phyloP scores from a whole-genome alignment of 2,113 vertebrate genomes.

The Chionodraco myersi region DNA sequence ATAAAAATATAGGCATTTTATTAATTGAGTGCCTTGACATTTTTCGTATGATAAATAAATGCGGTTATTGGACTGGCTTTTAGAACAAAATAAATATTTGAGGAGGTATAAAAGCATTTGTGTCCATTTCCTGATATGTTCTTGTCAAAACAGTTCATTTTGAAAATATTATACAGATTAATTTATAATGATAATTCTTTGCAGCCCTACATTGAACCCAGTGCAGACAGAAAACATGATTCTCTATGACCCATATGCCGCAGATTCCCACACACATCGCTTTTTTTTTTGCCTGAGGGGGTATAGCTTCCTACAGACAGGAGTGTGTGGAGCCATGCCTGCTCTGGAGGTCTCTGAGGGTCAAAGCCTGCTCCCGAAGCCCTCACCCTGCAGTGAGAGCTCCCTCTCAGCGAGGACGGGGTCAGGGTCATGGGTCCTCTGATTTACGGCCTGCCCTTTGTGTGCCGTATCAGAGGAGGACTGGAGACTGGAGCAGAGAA shows the following conservation, averaged over 20 bases:
- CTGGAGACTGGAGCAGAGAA: conserved; percentile 52
- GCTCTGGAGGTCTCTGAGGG: conserved; percentile 73
- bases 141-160: too few relatives aligned
- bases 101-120: neutral
- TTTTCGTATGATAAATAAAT: too few relatives aligned
- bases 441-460: conserved; percentile 79
- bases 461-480: conserved; percentile 54
- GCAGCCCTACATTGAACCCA: conserved; percentile 22
- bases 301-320: conserved; percentile 68
- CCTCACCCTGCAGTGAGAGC: conserved; percentile 69
- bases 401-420: conserved; percentile 69
- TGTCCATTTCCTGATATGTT: too few relatives aligned
- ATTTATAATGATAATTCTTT: neutral
- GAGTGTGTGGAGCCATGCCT: conserved; percentile 69
- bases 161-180: too few relatives aligned
- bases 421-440: conserved; percentile 75
- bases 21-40: too few relatives aligned
- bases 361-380: conserved; percentile 76
- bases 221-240: conserved; percentile 25
- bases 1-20: too few relatives aligned
- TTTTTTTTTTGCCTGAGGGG: conserved; percentile 46
- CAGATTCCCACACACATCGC: conserved; percentile 84
- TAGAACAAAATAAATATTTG: neutral
- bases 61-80: neutral
- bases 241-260: conserved; percentile 72